These are phyloP conservation scores for Aselliscus stoliczkanus DNA, from an alignment of 2,797 vertebrate species.

Conservation along the genomic window DNA sequence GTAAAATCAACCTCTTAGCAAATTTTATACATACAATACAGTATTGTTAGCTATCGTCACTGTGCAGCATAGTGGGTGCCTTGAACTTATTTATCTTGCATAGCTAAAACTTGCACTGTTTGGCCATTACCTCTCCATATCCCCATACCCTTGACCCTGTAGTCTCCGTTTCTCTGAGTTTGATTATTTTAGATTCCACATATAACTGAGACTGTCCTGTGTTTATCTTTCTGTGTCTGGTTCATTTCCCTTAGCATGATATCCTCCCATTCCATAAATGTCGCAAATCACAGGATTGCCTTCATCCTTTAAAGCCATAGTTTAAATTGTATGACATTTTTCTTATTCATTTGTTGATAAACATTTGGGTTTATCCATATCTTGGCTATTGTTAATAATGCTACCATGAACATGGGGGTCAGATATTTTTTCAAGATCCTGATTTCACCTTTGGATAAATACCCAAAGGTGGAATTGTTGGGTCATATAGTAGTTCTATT, in stretches of 20 bases:
- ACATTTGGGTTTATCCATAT: neutral
- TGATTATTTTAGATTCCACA: neutral
- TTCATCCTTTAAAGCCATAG: neutral
- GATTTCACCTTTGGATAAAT: neutral
- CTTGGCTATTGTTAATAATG: neutral
- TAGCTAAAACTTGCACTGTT: neutral
- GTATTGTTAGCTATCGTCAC: neutral
- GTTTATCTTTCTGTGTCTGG: neutral
- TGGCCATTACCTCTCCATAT: too few relatives aligned
- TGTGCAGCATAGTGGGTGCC: neutral
- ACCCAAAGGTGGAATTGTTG: neutral
- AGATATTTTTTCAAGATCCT: neutral
- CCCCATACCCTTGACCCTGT: too few relatives aligned
- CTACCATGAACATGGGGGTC: neutral
- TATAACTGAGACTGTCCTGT: neutral
- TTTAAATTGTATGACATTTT: too few relatives aligned
- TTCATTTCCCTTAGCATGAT: neutral
- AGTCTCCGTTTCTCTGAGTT: neutral
- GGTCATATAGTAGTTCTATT: neutral
- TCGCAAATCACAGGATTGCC: neutral
- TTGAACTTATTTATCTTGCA: neutral
- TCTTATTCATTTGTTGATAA: neutral
- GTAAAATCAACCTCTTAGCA: neutral
- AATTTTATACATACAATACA: neutral
- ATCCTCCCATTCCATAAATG: neutral